These are phyloP conservation scores for Cassiopea andromeda DNA, from an alignment of 30 jellyfish, hydroid and myxozoan genomes.

Conservation along the genomic window DNA sequence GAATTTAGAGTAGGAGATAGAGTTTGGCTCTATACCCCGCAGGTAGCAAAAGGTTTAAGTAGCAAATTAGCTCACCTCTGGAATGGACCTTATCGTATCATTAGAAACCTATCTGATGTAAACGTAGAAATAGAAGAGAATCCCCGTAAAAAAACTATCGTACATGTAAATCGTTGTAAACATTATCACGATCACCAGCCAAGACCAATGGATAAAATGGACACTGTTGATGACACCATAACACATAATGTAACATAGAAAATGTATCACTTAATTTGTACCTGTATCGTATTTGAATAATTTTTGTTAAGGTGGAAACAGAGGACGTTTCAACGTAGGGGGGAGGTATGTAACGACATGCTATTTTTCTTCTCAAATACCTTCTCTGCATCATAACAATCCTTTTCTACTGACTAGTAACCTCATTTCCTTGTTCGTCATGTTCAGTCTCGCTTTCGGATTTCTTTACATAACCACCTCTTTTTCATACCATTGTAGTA, in stretches of 20 bases:
- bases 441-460: not conserved
- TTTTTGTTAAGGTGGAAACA: conserved; percentile 6
- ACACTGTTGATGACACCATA: conserved; percentile 28
- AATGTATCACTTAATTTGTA: not conserved
- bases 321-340: conserved; percentile 49
- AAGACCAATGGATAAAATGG: conserved; percentile 59
- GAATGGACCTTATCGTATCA: conserved; percentile 70
- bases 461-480: not conserved
- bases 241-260: conserved; percentile 3
- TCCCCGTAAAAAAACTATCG: conserved; percentile 47
- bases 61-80: conserved; percentile 55
- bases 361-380: not conserved
- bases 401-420: not conserved
- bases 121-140: conserved; percentile 50
- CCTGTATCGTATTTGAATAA: not conserved
- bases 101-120: conserved; percentile 49
- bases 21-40: conserved; percentile 73
- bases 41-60: conserved; percentile 44
- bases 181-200: conserved; percentile 49
- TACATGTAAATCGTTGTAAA: conserved; percentile 59
- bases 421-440: not conserved
- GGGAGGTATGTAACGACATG: conserved; percentile 26
- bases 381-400: not conserved
- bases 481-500: not conserved
- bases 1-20: conserved; percentile 66